These are phyloP conservation scores for Chelonus insularis DNA, from an alignment of 1,140 invertebrate genomes.

Conservation along the genomic window DNA sequence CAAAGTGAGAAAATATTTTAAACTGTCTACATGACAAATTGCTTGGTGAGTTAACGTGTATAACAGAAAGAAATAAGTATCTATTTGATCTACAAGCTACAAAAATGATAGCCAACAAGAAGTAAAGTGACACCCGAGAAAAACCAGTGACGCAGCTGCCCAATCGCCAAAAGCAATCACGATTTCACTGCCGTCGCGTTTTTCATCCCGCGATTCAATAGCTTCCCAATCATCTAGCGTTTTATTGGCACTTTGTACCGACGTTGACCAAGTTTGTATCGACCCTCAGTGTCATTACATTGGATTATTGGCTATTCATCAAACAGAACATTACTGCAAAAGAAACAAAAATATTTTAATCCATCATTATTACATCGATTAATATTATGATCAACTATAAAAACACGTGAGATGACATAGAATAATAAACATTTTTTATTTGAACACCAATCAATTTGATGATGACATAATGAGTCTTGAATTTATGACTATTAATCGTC, in stretches of 20 bases:
- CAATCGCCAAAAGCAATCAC: slow-evolving; percentile 32
- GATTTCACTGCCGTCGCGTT: slow-evolving; percentile 17
- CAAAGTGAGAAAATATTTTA: too few relatives aligned
- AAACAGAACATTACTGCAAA: slow-evolving; percentile 1
- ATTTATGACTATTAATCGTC: too few relatives aligned
- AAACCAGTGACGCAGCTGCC: slow-evolving; percentile 32
- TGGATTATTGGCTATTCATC: slow-evolving; percentile 27
- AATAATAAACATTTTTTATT: too few relatives aligned
- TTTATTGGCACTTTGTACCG: slow-evolving; percentile 35
- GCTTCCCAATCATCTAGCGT: slow-evolving; percentile 27
- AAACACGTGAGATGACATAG: too few relatives aligned
- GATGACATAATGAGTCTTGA: too few relatives aligned
- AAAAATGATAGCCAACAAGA: slow-evolving; percentile 18
- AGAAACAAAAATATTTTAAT: neutral
- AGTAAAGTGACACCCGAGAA: slow-evolving; percentile 13
- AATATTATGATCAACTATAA: too few relatives aligned
- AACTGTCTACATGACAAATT: too few relatives aligned
- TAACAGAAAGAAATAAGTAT: too few relatives aligned
- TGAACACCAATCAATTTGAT: too few relatives aligned
- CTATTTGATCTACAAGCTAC: too few relatives aligned
- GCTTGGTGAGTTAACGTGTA: too few relatives aligned
- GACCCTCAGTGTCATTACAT: slow-evolving; percentile 4
- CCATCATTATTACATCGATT: neutral
- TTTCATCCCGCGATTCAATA: slow-evolving; percentile 22
- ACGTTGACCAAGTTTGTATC: slow-evolving; percentile 27